Evolutionary conservation across 2,888 invertebrate species (phyloP), one percentile per base, ranked within the genome.

Genomic region (Cryptops parisi): DNA sequence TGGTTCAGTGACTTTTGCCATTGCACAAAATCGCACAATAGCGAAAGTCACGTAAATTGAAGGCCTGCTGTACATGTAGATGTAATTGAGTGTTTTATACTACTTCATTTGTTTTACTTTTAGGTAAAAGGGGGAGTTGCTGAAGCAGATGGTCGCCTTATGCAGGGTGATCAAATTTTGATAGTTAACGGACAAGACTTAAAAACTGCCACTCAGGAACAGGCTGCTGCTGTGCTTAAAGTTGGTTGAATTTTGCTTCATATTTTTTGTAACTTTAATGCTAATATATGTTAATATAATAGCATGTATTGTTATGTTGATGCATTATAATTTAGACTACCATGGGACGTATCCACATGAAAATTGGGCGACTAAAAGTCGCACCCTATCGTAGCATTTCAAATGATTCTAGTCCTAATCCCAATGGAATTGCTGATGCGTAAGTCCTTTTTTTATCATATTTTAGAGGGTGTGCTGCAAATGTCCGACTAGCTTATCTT

Each of bases 111-210:
- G 5, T 46, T 46, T 46, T 4, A 19, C 38, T 33, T 2, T 0
- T 69, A 91, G 91, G 75, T 88, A 19, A 78, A 84, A 53, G 94
- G 93, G 2, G 86, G 94, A 23, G 81, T 83, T 33, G 93, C 93
- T 0, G 76, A 77, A 59, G 68, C 71, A n/a, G 93, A 94, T 67
- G 90, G 86, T 3, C 80, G 88, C 54, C 77, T 98, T 58, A 84
- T 87, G 71, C 84, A 84, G 63, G 96, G 97, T 21, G 97, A 98
- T 70, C 79, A 88, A 63, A 79, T 98, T 48, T 73, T 88, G 6
- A 76, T 87, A 27, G 85, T 97, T 15, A 91, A 94, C 67, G 89
- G 85, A 2, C 83, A 87, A 63, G 86, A 89, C 60, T 70, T 90
- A 52, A 79, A 80, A 57, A 74, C 76, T 41, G 77, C 80, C 4